Evolutionary conservation across 2,797 vertebrate species (phyloP).

Genomic region (Triplophysa yarkandensis): DNA sequence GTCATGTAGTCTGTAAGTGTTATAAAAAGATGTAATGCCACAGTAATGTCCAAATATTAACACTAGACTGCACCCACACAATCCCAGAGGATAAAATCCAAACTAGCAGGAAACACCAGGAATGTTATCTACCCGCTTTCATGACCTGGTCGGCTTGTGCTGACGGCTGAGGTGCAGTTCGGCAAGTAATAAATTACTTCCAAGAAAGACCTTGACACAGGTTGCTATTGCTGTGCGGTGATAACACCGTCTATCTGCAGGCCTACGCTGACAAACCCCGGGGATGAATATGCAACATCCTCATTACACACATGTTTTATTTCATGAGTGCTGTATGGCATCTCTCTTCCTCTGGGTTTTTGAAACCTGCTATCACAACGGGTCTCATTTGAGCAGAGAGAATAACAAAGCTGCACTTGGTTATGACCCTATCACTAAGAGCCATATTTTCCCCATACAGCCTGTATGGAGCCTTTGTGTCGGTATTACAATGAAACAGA

Average conservation of each 20-base stretch:
- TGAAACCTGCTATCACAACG: constrained; percentile 28
- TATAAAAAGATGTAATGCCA: constrained; percentile 29
- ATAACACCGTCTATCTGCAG: constrained; percentile 36
- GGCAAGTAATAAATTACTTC: constrained; percentile 44
- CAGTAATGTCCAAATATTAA: constrained; percentile 37
- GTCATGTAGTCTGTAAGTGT: constrained; percentile 21
- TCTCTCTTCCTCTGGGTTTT: constrained; percentile 6
- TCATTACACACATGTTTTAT: constrained; percentile 39
- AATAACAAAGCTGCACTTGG: constrained; percentile 28
- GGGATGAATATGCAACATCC: constrained; percentile 43
- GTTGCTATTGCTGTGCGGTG: constrained; percentile 21
- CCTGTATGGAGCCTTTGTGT: constrained; percentile 40
- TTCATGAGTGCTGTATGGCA: constrained; percentile 12
- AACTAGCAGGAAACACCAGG: constrained; percentile 39
- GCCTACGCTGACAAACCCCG: constrained; percentile 35
- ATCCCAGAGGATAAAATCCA: constrained; percentile 35
- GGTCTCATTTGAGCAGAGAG: constrained; percentile 37
- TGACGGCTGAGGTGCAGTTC: constrained; percentile 15
- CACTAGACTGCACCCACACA: constrained; percentile 14
- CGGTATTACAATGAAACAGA: constrained; percentile 42
- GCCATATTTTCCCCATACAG: constrained; percentile 43
- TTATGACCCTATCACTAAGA: constrained; percentile 39
- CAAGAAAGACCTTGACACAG: constrained; percentile 45
- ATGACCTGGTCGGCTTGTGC: constrained; percentile 26
- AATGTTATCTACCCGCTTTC: constrained; percentile 20